These are phyloP conservation scores for Denticeps clupeoides DNA, from an alignment of 2,797 vertebrate genomes.

Conservation along the genomic window DNA sequence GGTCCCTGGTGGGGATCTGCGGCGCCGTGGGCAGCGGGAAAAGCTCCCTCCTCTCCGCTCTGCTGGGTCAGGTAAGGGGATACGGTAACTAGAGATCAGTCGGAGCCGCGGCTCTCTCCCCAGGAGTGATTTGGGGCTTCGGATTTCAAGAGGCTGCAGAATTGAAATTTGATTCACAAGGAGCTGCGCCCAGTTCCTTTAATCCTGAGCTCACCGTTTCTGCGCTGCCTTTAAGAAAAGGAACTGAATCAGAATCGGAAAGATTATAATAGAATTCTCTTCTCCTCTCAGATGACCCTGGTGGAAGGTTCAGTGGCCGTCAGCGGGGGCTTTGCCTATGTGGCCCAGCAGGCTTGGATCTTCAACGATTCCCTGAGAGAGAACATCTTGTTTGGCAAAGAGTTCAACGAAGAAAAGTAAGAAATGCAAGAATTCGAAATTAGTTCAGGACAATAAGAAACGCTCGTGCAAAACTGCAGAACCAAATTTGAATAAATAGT, in stretches of 20 bases:
- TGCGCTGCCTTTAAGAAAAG: too few relatives aligned
- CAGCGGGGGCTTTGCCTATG: conserved; percentile 58
- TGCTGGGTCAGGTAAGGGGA: conserved; percentile 63
- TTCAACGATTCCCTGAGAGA: conserved; percentile 68
- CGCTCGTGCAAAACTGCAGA: too few relatives aligned
- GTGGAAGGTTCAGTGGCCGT: conserved; percentile 62
- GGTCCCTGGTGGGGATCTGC: conserved; percentile 63
- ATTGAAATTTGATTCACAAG: too few relatives aligned
- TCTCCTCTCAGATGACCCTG: conserved; percentile 59
- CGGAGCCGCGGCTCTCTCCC: too few relatives aligned
- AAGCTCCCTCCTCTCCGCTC: conserved; percentile 64
- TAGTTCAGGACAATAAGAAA: neutral
- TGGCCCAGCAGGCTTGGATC: conserved; percentile 73
- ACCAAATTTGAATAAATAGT: too few relatives aligned
- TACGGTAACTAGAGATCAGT: conserved; percentile 2
- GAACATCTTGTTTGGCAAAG: conserved; percentile 69
- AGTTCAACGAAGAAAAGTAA: conserved; percentile 58
- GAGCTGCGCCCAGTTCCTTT: too few relatives aligned
- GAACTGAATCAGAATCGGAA: too few relatives aligned
- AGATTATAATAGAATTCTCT: too few relatives aligned
- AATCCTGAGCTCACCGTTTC: too few relatives aligned
- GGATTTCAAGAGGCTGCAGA: too few relatives aligned
- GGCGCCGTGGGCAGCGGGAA: conserved; percentile 66
- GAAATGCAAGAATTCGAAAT: conserved; percentile 9
- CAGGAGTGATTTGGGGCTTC: too few relatives aligned